A percentile compares a stretch with the other conserved stretches of the same genome.
Evolutionary conservation across 1,140 invertebrate genomes (phyloP).

Genomic region (Panagrolaimus sp.): DNA sequence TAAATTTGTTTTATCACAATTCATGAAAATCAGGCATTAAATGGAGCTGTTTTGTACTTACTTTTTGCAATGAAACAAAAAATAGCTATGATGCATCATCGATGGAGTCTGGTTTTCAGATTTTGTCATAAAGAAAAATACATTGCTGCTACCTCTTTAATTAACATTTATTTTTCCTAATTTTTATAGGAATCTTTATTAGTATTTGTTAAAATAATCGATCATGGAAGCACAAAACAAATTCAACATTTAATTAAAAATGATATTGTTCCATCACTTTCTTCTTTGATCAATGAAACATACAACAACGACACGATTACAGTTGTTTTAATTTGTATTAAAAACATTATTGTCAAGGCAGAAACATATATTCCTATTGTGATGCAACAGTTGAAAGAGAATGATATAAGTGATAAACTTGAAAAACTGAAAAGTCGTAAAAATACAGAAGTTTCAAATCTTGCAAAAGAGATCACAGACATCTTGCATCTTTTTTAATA

Average conservation of each 20-base stretch:
- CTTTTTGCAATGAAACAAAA: no score
- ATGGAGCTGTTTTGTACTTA: conserved; percentile 12
- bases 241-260: conserved; percentile 72
- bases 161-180: no score
- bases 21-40: neutral
- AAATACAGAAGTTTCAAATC: no score
- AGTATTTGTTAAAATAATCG: conserved; percentile 96
- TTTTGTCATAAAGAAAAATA: no score
- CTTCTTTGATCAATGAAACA: conserved; percentile 71
- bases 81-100: no score
- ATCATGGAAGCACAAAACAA: conserved; percentile 87
- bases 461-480: no score
- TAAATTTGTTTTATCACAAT: neutral
- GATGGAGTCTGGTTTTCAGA: no score
- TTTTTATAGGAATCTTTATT: conserved; percentile 87
- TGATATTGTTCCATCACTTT: conserved; percentile 64
- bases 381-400: no score
- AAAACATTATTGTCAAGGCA: conserved; percentile 64
- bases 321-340: conserved; percentile 77
- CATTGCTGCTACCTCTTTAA: no score
- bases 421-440: no score
- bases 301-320: conserved; percentile 79
- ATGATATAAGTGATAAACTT: no score
- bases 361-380: conserved; percentile 1
- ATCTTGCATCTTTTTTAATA: no score